phyloP scores from a whole-genome alignment of 2,797 vertebrate genomes.

The Muscicapa comitata region DNA sequence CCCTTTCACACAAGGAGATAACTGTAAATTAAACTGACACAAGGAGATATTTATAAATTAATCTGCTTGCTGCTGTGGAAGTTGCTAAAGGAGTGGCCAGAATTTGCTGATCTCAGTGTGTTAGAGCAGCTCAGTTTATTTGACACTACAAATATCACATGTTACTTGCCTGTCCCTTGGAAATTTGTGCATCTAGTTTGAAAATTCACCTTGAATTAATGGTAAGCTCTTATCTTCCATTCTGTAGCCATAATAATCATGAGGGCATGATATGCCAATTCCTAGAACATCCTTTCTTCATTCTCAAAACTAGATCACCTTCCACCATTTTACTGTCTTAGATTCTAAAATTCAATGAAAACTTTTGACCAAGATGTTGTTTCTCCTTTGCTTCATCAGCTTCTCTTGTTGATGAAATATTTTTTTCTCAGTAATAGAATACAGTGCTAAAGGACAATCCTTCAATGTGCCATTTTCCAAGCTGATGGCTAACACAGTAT shows the following conservation, averaged over 20 bases:
- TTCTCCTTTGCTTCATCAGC: neutral
- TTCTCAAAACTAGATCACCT: neutral
- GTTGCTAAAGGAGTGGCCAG: neutral
- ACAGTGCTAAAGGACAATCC: neutral
- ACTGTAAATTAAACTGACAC: neutral
- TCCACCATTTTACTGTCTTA: neutral
- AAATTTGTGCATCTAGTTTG: neutral
- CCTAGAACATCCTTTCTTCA: neutral
- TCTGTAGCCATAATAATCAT: neutral
- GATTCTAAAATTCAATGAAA: neutral
- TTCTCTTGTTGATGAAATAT: neutral
- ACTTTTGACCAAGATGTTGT: neutral
- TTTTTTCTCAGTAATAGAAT: neutral
- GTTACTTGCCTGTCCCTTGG: fast-evolving
- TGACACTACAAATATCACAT: neutral
- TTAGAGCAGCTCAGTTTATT: neutral
- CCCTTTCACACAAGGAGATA: neutral
- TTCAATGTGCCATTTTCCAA: neutral
- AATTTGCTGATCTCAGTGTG: neutral
- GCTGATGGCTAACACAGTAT: neutral
- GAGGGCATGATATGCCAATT: neutral
- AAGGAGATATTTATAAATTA: neutral
- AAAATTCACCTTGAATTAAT: neutral
- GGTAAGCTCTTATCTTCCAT: neutral
- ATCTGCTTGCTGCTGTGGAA: neutral